Base-by-base conservation (phyloP, 1,140 invertebrate genomes). In the Caenorhabditis latens region DNA sequence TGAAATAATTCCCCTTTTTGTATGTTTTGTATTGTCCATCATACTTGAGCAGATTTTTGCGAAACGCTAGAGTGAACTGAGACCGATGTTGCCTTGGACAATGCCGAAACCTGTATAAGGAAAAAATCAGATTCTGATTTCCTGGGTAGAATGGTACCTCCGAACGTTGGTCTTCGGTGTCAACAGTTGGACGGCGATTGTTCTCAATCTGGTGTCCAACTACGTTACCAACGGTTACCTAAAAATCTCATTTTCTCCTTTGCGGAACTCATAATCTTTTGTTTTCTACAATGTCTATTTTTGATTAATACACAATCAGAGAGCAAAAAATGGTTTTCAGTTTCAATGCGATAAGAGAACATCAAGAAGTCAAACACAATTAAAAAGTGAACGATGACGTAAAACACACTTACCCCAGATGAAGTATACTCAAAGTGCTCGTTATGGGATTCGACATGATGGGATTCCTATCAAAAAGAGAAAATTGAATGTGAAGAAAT, bases 21-120 rank as follows among this genome's bases (percentile, higher is more conserved):
- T 21, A 14, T 11, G 11, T n/a, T n/a, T n/a, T n/a, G 9, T 46
- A 19, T 75, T 46, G 14, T 40, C 63, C 19, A 24, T 46, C 58
- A 19, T 48, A 67, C 84, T 0, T 71, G 84, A 79, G 55, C 55
- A 5, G 84, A 85, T 24, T 85, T 75, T n/a, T 85, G 84, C 19
- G 84, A 85, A 46, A 85, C 84, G n/a, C 84, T 85, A 0, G 84
- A 85, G 24, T 85, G 84, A n/a, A 85, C 84, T 43, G 84, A 85
- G 0, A 85, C 67, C 1, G 84, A 85, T 42, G 84, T 85, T 4
- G 84, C 84, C 40, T 71, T 53, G 16, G 84, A 85, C n/a, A 85
- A 14, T 11, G 71, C 71, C 1, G 71, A 79, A 9, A 79, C 71
- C 71, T 79, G 24, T 24, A 79, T 24, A 43, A 50, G 42, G 0